These are phyloP conservation scores for Calephelis virginiensis DNA, from an alignment of 1,140 invertebrate species.

Conservation along the genomic window DNA sequence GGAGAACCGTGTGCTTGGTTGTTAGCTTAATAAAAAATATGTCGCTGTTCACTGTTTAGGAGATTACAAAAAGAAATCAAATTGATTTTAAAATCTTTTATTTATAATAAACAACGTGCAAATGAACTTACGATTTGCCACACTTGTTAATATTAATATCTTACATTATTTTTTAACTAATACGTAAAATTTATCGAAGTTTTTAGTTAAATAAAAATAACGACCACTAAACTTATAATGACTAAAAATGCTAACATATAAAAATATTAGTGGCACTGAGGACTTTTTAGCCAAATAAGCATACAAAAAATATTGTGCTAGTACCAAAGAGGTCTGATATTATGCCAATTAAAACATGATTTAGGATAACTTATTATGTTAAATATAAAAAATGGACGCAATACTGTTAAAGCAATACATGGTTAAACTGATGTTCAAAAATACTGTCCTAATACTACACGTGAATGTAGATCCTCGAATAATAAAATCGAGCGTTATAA, in stretches of 20 bases:
- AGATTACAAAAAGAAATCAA: constrained; percentile 11
- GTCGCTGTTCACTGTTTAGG: too few relatives aligned
- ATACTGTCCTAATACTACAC: constrained; percentile 3
- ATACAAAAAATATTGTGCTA: constrained; percentile 27
- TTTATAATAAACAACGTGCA: constrained; percentile 75
- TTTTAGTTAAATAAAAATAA: constrained; percentile 47
- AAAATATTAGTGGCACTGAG: constrained; percentile 69
- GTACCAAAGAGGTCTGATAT: constrained; percentile 8
- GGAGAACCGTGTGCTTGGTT: too few relatives aligned
- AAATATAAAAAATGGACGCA: constrained; percentile 37
- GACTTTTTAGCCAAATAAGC: constrained; percentile 56
- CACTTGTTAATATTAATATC: constrained; percentile 16
- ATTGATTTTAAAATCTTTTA: constrained; percentile 62
- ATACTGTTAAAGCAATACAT: constrained; percentile 53
- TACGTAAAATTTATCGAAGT: constrained; percentile 47
- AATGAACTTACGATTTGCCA: constrained; percentile 65
- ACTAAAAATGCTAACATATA: constrained; percentile 65
- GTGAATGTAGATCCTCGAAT: background rate
- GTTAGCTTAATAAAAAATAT: too few relatives aligned
- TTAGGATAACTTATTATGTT: constrained; percentile 10
- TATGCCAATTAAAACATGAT: constrained; percentile 17
- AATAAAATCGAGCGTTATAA: background rate
- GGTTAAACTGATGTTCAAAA: constrained; percentile 22
- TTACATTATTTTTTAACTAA: constrained; percentile 50
- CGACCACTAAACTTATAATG: constrained; percentile 52